Evolutionary conservation across 2,797 vertebrate species (phyloP).

Genomic region (Cichlasoma orientale): DNA sequence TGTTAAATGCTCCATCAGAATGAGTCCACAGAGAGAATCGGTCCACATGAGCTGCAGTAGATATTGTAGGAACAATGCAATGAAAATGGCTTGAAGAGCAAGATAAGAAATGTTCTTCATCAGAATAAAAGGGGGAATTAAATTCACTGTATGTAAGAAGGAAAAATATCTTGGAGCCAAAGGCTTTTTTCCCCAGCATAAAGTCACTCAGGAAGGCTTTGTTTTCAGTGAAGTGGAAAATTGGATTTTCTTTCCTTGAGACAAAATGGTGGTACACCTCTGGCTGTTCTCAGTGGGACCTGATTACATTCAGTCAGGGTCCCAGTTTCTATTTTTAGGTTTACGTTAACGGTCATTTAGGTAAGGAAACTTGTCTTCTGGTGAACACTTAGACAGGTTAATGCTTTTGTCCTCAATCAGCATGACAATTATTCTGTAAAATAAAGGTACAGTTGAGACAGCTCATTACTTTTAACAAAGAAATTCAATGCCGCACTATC

Average conservation of each 20-base stretch:
- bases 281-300: conserved; percentile 45
- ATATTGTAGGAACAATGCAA: conserved; percentile 8
- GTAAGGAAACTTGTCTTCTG: conserved; percentile 2
- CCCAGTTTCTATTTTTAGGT: conserved; percentile 51
- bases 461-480: not conserved
- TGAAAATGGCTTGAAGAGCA: conserved; percentile 9
- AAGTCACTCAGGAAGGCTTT: conserved; percentile 62
- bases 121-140: conserved; percentile 22
- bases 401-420: not conserved
- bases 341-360: not conserved
- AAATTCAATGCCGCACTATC: not conserved
- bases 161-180: conserved; percentile 13
- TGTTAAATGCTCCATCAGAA: not conserved
- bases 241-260: conserved; percentile 70
- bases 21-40: not conserved
- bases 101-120: conserved; percentile 21
- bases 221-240: conserved; percentile 71
- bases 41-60: conserved; percentile 3
- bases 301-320: conserved; percentile 43
- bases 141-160: conserved; percentile 29
- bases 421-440: not conserved
- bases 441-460: not conserved
- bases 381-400: not conserved
- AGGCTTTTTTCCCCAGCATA: conserved; percentile 4
- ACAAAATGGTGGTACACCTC: conserved; percentile 58